Evolutionary conservation across 2,797 vertebrate species (phyloP), one percentile per base, ranked within the genome.

Genomic region (Siniperca undulata): DNA sequence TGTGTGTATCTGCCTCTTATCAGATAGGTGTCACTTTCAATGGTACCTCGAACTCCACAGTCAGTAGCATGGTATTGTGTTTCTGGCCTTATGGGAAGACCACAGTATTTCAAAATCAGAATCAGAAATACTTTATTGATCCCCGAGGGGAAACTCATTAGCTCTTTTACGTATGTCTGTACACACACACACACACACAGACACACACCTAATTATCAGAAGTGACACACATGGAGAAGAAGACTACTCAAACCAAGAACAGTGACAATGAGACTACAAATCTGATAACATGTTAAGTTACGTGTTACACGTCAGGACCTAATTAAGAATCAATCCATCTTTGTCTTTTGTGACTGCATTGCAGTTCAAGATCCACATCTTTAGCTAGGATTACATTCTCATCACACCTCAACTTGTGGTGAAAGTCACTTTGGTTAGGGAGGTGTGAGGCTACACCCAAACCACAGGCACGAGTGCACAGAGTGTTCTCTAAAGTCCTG

Each of bases 371-470:
- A 88, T 89, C 77, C 46, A 76, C 46, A 74, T 27, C 50, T 61
- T 69, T 8, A 60, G 56, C 58, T 71, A 4, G 52, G 74, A 80
- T 88, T 67, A 60, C 61, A 72, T 78, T 82, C 40, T 86, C 74
- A 80, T 86, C 53, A 82, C 87, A 82, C 61, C 64, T 74, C 66
- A 50, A 75, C 75, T 58, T 85, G 66, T 52, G 83, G 73, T 81
- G 65, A 87, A 86, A 81, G 46, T 81, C 11, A 82, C 48, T 81
- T 81, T 89, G 68, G 84, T 83, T 80, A 64, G 30, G 65, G 69
- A 86, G 87, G 89, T 91, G 91, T 81, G 80, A 91, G 71, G 87
- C 83, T 90, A 84, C 94, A 89, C 91, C 92, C 85, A 87, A 92
- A 89, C 86, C 91, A 91, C 88, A 92, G 24, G 67, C 81, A 81